phyloP scores from a whole-genome alignment of 1,140 invertebrate genomes.

The Bombus superbus region DNA sequence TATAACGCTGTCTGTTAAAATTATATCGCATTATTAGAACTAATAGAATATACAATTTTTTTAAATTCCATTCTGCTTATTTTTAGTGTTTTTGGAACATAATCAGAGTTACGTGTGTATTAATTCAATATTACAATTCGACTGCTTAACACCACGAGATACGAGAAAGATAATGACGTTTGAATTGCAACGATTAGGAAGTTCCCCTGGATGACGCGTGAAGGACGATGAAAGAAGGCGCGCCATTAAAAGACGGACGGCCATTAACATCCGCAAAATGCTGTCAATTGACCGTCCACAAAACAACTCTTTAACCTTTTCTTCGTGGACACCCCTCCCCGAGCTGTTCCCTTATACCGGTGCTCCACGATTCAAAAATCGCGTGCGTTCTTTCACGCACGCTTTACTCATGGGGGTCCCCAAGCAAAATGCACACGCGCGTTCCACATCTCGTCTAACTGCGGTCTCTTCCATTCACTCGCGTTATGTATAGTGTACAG shows the following conservation, averaged over 20 bases:
- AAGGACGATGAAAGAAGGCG: background rate
- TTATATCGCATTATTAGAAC: background rate
- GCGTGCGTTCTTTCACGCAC: constrained; percentile 58
- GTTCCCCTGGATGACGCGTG: background rate
- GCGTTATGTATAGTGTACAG: constrained; percentile 55
- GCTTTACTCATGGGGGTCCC: background rate
- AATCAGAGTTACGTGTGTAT: background rate
- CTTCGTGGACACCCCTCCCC: constrained; percentile 17
- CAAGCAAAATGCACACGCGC: constrained; percentile 56
- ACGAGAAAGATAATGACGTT: background rate
- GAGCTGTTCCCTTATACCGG: background rate
- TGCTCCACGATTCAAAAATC: constrained; percentile 20
- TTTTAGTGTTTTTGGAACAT: background rate
- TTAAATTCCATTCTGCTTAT: background rate
- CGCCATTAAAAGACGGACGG: constrained; percentile 36
- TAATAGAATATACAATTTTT: background rate
- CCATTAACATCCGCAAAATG: constrained; percentile 30
- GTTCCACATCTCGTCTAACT: constrained; percentile 50
- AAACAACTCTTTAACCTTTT: constrained; percentile 48
- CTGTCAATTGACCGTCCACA: constrained; percentile 52
- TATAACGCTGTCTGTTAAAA: background rate
- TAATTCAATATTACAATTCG: background rate
- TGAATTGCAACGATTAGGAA: background rate
- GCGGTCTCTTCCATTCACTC: constrained; percentile 46
- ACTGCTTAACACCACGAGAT: background rate